Evolutionary conservation across 2,888 invertebrate genomes (phyloP).

Genomic region (Eupithecia subfuscata): DNA sequence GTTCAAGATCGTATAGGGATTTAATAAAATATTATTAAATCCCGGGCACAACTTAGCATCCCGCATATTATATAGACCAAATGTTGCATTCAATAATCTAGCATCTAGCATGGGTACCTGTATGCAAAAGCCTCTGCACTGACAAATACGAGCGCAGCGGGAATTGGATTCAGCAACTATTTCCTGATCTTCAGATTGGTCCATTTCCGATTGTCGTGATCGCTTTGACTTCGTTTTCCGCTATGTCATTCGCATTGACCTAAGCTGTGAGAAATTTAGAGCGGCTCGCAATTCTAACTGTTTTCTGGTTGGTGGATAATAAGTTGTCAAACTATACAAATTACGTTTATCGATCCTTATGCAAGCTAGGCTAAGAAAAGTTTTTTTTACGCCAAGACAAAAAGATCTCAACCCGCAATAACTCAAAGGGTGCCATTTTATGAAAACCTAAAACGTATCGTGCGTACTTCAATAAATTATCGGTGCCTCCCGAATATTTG

Average conservation of each 20-base stretch:
- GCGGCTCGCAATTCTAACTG: not conserved
- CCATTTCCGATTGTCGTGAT: constrained; percentile 65
- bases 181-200: constrained; percentile 71
- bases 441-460: constrained; percentile 41
- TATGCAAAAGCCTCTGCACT: not conserved
- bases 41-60: not conserved
- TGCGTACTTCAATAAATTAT: constrained; percentile 42
- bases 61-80: not conserved
- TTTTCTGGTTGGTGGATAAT: not conserved
- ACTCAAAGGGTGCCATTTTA: not conserved
- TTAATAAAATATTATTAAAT: not conserved
- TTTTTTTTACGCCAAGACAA: not conserved
- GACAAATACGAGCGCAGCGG: constrained; percentile 41
- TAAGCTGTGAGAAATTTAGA: not conserved
- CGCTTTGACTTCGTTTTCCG: constrained; percentile 49
- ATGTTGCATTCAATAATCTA: not conserved
- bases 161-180: constrained; percentile 68
- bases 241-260: constrained; percentile 16
- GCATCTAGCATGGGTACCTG: not conserved
- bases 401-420: not conserved
- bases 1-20: not conserved
- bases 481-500: constrained; percentile 24
- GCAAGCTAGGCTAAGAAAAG: not conserved
- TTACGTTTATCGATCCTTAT: not conserved
- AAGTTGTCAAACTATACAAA: not conserved